Evolutionary conservation across 2,888 invertebrate genomes (phyloP), one percentile per base, ranked within the genome.

Genomic region (Lepetodrilus schrolli): DNA sequence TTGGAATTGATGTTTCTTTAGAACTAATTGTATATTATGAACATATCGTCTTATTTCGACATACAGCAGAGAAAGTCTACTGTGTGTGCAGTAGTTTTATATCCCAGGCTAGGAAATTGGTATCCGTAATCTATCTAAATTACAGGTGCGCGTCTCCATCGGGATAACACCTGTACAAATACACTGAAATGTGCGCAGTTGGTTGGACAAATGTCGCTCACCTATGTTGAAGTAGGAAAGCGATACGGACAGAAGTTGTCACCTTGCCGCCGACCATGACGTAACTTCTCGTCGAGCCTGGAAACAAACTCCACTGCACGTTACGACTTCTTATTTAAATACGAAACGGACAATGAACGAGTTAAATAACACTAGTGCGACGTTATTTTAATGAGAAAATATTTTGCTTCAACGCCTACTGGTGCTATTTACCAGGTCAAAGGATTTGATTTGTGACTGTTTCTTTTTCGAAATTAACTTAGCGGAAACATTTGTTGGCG

Each of bases 101-200:
- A 43, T 17, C 43, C 43, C 43, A 43, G 43, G 43, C 43, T 17
- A 43, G 43, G 43, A 17, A 17, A 4, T 43, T 13, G 17, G 4
- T 13, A 17, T 17, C 43, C 26, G 58, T 58, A 58, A 58, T 58
- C 58, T 58, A 58, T 58, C 58, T 58, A 58, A 58, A 68, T 38
- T 68, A 47, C 43, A 47, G 47, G 30, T 26, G 43, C 68, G 47
- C 23, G 23, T 21, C 47, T 23, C 21, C 2, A 47, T 43, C 43
- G 10, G 10, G 21, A 26, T 36, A n/a, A 68, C 68, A 68, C 68
- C 68, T 68, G 68, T 68, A 26, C 68, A 68, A 68, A 68, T 68
- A 68, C n/a, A 43, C 26, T 23, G 43, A 43, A 68, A 68, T 47
- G 43, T 68, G 26, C 47, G 47, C 68, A 38, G 23, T 13, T 43